Base-by-base conservation (phyloP, 2,797 vertebrate species). In the Acanthurus tractus region DNA sequence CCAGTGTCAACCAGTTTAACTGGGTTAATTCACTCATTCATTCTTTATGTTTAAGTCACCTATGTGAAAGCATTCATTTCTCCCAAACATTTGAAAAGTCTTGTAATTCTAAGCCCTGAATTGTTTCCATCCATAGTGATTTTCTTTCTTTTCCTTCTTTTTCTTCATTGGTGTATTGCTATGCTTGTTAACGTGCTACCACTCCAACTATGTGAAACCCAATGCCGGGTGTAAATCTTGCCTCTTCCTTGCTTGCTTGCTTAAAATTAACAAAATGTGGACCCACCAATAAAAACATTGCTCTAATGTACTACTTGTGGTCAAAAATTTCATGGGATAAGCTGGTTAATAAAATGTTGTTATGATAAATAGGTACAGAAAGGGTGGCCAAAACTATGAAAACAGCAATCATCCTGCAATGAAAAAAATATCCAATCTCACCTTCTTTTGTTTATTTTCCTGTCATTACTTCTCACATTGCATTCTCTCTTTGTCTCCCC, bases 401-500 rank as follows among this genome's bases (percentile, higher is more conserved):
- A 64, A 45, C 38, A 44, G 38, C 8, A 56, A n/a, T 1, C 3
- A 23, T 6, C 12, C 13, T 2, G 6, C 17, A 11, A 65, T 7
- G 11, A 40, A 29, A 29, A 34, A 65, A 58, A 4, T 36, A 15
- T 48, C 11, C 45, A 70, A 9, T 62, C 64, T 14, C n/a, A 7
- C 17, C 53, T 42, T 4, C 8, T 57, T 8, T 49, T 22, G 1
- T 49, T 49, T 22, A 9, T 20, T 54, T 9, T 6, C 42, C 20
- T 68, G 14, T 50, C 18, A 12, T 67, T 49, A 66, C 67, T 55
- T 59, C 53, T 84, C 38, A 20, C 64, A 59, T 79, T 53, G 17
- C 8, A 6, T 56, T 48, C 13, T 42, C 8, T 57, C 46, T 50
- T 80, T 52, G 69, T 74, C 45, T 15, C 67, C 36, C 59, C 38